phyloP scores from a whole-genome alignment of 1,140 invertebrate genomes.

The Cotesia typhae region DNA sequence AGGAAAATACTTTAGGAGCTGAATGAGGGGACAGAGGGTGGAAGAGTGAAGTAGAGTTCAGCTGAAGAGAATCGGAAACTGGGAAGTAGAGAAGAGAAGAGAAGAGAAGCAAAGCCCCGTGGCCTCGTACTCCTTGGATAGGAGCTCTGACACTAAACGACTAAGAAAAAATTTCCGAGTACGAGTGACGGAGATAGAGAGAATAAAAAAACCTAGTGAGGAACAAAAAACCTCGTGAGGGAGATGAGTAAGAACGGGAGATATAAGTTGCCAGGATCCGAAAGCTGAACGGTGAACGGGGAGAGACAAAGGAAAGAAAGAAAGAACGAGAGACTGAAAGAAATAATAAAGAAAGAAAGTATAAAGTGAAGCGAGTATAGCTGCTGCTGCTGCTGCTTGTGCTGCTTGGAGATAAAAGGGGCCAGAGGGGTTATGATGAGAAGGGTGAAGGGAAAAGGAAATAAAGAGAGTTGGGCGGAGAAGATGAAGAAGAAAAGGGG shows the following conservation, averaged over 20 bases:
- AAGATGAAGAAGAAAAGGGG: constrained; percentile 46
- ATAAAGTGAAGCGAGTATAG: no score
- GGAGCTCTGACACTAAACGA: constrained; percentile 21
- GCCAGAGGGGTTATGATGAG: constrained; percentile 5
- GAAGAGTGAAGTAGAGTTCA: not conserved
- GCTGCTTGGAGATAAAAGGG: constrained; percentile 8
- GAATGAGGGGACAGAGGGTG: not conserved
- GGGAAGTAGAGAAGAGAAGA: constrained; percentile 26
- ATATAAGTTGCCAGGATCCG: constrained; percentile 35
- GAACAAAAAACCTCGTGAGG: constrained; percentile 31
- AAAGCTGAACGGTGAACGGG: constrained; percentile 31
- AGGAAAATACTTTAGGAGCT: not conserved
- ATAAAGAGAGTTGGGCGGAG: constrained; percentile 17
- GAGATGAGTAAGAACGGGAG: constrained; percentile 41
- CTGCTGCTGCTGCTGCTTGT: no score
- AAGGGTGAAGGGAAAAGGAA: constrained; percentile 17
- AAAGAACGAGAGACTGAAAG: constrained; percentile 28
- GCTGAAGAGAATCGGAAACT: not conserved
- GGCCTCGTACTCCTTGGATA: constrained; percentile 14
- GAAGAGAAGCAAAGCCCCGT: constrained; percentile 35
- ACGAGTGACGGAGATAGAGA: constrained; percentile 35
- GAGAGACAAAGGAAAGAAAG: constrained; percentile 15
- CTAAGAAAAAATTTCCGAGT: constrained; percentile 28
- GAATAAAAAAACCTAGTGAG: not conserved
- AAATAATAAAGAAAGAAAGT: no score